These are phyloP conservation scores for Chloroclystis v-ata DNA, from an alignment of 2,888 invertebrate genomes.

Conservation along the genomic window DNA sequence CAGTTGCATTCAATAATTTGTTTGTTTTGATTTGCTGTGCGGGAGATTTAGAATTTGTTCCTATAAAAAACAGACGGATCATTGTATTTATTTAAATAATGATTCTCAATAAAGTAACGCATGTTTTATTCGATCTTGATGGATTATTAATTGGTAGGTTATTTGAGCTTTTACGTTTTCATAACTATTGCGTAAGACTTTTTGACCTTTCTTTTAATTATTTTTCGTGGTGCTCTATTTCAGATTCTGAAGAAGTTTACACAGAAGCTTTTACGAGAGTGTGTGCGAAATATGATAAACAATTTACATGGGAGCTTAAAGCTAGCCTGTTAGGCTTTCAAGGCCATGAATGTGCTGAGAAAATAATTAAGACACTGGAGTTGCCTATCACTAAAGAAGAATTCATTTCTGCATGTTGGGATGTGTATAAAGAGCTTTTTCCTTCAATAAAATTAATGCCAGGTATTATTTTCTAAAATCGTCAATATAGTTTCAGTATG, in stretches of 20 bases:
- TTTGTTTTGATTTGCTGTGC: too few relatives aligned
- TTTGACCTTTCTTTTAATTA: neutral
- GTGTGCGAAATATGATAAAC: conserved; percentile 82
- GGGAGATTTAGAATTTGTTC: too few relatives aligned
- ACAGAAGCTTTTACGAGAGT: conserved; percentile 83
- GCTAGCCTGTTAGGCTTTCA: conserved; percentile 82
- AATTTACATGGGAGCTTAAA: conserved; percentile 89
- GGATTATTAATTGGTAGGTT: conserved; percentile 76
- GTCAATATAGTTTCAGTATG: too few relatives aligned
- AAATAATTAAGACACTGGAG: conserved; percentile 77
- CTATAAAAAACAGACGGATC: too few relatives aligned
- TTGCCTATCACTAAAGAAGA: conserved; percentile 82
- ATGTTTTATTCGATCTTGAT: conserved; percentile 80
- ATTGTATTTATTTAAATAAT: too few relatives aligned
- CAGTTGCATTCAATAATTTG: too few relatives aligned
- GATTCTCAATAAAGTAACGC: conserved; percentile 70
- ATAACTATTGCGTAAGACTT: conserved; percentile 15
- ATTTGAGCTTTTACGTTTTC: neutral
- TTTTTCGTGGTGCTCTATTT: conserved; percentile 20
- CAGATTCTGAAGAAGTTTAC: conserved; percentile 90
- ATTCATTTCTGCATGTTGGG: conserved; percentile 77
- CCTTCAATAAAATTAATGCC: conserved; percentile 81
- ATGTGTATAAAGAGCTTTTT: conserved; percentile 78
- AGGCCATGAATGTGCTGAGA: conserved; percentile 79
- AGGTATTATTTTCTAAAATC: conserved; percentile 79